Evolutionary conservation across 2,797 vertebrate genomes (phyloP).

Genomic region (Enteromius trimaculatus): DNA sequence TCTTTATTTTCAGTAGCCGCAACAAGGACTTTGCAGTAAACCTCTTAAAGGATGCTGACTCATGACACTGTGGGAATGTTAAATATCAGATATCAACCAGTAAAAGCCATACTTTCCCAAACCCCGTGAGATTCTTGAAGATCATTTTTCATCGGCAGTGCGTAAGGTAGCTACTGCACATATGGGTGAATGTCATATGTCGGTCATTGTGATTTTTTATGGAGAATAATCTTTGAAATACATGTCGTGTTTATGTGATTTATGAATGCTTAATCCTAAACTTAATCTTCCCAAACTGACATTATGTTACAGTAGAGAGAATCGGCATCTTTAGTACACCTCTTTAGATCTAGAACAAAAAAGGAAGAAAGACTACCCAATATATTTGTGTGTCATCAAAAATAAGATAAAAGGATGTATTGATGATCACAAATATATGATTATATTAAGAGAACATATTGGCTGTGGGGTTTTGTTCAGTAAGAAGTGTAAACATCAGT

Average conservation of each 20-base stretch:
- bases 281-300: not conserved
- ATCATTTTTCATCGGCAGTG: not conserved
- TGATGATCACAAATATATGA: not conserved
- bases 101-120: slow-evolving; percentile 10
- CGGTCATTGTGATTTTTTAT: not conserved
- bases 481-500: not conserved
- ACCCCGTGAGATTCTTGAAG: not conserved
- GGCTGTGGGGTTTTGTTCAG: not conserved
- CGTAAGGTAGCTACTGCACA: not conserved
- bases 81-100: slow-evolving; percentile 46
- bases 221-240: not conserved
- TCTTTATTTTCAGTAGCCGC: not conserved
- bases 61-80: slow-evolving; percentile 33
- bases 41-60: slow-evolving; percentile 39
- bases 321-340: not conserved
- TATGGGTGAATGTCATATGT: not conserved
- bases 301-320: not conserved
- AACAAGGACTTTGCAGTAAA: slow-evolving; percentile 27
- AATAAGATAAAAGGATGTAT: slow-evolving; percentile 35
- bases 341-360: not conserved
- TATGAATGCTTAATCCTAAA: not conserved
- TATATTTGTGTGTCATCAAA: not conserved
- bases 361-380: not conserved
- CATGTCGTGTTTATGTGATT: not conserved
- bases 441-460: not conserved